Base-by-base conservation (phyloP, 2,888 invertebrate genomes). In the Listrodromus nycthemerus region DNA sequence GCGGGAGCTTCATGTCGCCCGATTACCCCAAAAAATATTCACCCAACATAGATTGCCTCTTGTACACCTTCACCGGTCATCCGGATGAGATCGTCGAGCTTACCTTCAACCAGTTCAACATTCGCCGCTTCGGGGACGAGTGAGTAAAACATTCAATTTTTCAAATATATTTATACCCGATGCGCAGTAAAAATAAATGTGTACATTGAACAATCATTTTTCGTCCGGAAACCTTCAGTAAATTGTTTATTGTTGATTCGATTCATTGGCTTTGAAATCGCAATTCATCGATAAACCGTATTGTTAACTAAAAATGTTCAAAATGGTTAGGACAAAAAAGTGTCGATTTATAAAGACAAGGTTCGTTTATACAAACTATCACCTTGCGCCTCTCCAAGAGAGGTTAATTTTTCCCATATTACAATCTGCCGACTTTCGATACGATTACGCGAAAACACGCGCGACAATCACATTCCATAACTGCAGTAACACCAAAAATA, bases 31-130 rank as follows among this genome's bases (percentile, higher is more conserved):
- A 95, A 84, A 95, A 96, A 80, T 97, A 97, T 94, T 96, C 96
- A 7, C 93, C 95, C 80, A 95, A 96, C 90, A 95, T 97, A 92
- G 96, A 96, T 94, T 98, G 98, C 92, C 95, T 98, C 71, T 95
- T 98, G 76, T 98, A 97, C 95, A 97, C 97, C 48, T 98, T 98
- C 94, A 94, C 96, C 89, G 97, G 97, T 1, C 96, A 95, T 83
- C 95, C 96, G 21, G 96, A 97, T 91, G 96, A 97, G 94, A 97
- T 98, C 90, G 96, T 98, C 86, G 97, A 97, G 93, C 94, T 98
- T 83, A 95, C 96, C 82, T 97, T 98, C 94, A 95, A 96, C 70
- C 96, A 97, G 91, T 97, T 98, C 94, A 96, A 97, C 93, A 95
- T 97, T 83, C 95, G 95, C 89, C 96, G 96, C 90, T 95, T 95